These are phyloP conservation scores for Caracal caracal DNA, from an alignment of 2,113 vertebrate species.

Conservation along the genomic window DNA sequence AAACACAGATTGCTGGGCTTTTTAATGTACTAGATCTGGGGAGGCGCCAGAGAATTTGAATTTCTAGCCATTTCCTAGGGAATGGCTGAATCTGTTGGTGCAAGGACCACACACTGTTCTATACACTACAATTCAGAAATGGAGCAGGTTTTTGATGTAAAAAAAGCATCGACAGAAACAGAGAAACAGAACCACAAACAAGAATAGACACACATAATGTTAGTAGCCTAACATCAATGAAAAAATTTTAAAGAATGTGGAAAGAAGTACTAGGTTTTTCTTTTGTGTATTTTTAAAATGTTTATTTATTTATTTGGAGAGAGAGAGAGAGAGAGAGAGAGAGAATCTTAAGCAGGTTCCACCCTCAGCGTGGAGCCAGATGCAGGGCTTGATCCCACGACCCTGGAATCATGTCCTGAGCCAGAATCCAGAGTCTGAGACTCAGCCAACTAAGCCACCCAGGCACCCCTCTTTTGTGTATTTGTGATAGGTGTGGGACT, in stretches of 20 bases:
- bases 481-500: neutral
- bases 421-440: too few species aligned
- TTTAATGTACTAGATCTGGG: neutral
- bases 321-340: too few species aligned
- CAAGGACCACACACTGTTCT: slow-evolving; percentile 31
- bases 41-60: neutral
- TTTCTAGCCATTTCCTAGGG: neutral
- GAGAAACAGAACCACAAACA: slow-evolving; percentile 3
- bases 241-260: neutral
- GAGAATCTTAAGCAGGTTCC: too few species aligned
- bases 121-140: neutral
- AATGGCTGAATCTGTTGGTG: neutral
- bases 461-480: neutral
- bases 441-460: too few species aligned
- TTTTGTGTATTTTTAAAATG: slow-evolving; percentile 18
- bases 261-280: neutral
- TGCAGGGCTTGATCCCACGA: too few species aligned
- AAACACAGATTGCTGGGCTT: neutral
- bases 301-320: too few species aligned
- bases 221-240: neutral
- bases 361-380: too few species aligned
- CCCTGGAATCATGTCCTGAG: too few species aligned
- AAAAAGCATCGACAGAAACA: slow-evolving; percentile 20
- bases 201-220: neutral
- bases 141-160: neutral